phyloP scores from a whole-genome alignment of 1,140 invertebrate species.

The Atopsyche davidsoni region DNA sequence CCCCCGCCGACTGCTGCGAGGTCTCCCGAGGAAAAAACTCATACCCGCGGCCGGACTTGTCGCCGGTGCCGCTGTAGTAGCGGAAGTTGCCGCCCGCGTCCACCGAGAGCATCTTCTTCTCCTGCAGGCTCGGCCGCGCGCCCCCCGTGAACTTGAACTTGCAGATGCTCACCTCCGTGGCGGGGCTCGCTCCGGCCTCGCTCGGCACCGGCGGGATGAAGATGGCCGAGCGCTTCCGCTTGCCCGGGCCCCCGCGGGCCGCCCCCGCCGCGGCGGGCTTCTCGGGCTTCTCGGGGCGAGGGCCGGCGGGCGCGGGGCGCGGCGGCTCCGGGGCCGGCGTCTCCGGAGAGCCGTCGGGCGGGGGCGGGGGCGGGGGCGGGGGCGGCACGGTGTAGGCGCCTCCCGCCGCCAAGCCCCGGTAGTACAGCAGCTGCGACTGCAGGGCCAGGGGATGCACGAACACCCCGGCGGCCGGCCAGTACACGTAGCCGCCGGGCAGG shows the following conservation, averaged over 20 bases:
- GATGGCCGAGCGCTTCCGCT: conserved; percentile 71
- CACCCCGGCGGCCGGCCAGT: conserved; percentile 63
- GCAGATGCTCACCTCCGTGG: conserved; percentile 81
- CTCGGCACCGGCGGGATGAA: conserved; percentile 73
- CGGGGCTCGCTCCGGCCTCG: conserved; percentile 61
- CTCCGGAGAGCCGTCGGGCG: conserved; percentile 34
- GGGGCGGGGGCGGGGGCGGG: conserved; percentile 33
- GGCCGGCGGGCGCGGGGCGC: conserved; percentile 29
- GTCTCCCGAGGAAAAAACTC: conserved; percentile 69
- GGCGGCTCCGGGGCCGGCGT: conserved; percentile 35
- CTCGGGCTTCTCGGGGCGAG: conserved; percentile 33
- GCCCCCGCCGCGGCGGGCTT: conserved; percentile 33
- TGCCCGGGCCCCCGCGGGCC: conserved; percentile 47
- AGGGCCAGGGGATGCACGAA: conserved; percentile 67
- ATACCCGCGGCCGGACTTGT: conserved; percentile 69
- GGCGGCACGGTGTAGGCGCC: conserved; percentile 22
- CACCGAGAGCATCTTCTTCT: conserved; percentile 85
- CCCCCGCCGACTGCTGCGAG: conserved; percentile 41
- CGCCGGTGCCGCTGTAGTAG: conserved; percentile 74
- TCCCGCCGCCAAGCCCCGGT: conserved; percentile 59
- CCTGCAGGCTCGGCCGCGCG: conserved; percentile 76
- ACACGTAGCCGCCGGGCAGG: conserved; percentile 48
- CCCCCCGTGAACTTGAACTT: conserved; percentile 91
- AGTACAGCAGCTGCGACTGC: conserved; percentile 66
- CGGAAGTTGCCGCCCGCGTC: conserved; percentile 80